Percentiles rank a stretch among this genome's conserved stretches.
Conservation (phyloP, 1,140 invertebrate species). For the Steinernema khuongi region DNA sequence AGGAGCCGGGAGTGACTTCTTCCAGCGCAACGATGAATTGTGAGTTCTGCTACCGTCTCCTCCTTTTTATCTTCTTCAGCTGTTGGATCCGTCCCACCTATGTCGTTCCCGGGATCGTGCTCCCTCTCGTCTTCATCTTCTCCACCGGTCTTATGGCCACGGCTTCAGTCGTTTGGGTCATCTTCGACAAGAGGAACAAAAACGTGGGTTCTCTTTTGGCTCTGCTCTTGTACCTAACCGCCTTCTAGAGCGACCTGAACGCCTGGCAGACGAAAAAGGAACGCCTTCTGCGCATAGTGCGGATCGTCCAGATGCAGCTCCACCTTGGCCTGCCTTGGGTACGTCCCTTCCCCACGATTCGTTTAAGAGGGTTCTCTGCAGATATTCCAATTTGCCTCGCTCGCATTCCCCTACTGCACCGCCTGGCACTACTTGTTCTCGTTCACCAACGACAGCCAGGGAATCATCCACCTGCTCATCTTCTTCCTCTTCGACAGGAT, state of each 20-base stretch:
- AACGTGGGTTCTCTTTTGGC: neutral
- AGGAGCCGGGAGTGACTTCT: neutral
- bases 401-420: constrained; percentile 8
- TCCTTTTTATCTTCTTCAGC: neutral
- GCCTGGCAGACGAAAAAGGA: neutral
- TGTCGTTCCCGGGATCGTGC: neutral
- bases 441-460: constrained; percentile 9
- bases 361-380: neutral
- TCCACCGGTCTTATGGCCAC: neutral
- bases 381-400: neutral
- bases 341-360: neutral
- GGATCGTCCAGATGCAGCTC: constrained; percentile 6
- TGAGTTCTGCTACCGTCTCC: neutral
- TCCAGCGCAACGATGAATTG: neutral
- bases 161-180: neutral
- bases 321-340: neutral
- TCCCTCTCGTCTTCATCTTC: neutral
- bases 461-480: constrained; percentile 5
- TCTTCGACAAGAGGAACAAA: neutral
- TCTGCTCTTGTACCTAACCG: neutral
- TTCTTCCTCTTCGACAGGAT: neutral
- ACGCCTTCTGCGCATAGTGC: neutral
- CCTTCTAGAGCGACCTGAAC: neutral
- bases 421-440: neutral
- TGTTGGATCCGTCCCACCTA: constrained; percentile 8